phyloP scores from a whole-genome alignment of 2,797 vertebrate species.

The Pseudochaenichthys georgianus region DNA sequence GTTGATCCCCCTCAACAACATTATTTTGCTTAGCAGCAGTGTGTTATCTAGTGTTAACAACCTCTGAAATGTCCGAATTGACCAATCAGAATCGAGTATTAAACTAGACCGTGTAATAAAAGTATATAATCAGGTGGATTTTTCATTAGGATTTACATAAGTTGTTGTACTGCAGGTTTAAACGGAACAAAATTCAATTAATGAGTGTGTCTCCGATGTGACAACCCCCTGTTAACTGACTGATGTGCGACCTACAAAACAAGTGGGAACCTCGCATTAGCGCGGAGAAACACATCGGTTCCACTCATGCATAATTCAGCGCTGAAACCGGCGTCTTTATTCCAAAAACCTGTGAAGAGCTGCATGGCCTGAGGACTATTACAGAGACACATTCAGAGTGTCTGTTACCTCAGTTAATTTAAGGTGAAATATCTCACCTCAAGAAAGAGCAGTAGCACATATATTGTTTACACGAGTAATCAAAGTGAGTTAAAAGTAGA shows the following conservation, averaged over 20 bases:
- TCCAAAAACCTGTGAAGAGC: constrained; percentile 56
- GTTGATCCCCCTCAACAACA: no score
- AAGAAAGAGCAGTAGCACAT: background rate
- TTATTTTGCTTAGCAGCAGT: no score
- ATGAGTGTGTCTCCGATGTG: constrained; percentile 48
- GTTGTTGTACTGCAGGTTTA: constrained; percentile 11
- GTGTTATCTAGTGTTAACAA: no score
- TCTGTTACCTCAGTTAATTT: constrained; percentile 29
- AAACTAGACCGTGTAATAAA: no score
- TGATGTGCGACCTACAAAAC: constrained; percentile 57
- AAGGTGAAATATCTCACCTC: constrained; percentile 39
- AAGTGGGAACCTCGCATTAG: constrained; percentile 57
- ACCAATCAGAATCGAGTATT: no score
- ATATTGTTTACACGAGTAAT: background rate
- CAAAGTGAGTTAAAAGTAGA: background rate
- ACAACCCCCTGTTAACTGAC: constrained; percentile 48
- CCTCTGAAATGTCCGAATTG: no score
- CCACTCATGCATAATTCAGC: constrained; percentile 71
- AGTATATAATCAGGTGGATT: background rate
- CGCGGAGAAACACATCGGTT: constrained; percentile 46
- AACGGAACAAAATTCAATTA: constrained; percentile 54
- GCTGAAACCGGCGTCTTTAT: constrained; percentile 51
- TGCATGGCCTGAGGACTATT: constrained; percentile 52
- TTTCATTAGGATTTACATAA: background rate
- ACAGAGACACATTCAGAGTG: constrained; percentile 30